phyloP scores from a whole-genome alignment of 2,888 invertebrate species.

The Matsumyia berberina region DNA sequence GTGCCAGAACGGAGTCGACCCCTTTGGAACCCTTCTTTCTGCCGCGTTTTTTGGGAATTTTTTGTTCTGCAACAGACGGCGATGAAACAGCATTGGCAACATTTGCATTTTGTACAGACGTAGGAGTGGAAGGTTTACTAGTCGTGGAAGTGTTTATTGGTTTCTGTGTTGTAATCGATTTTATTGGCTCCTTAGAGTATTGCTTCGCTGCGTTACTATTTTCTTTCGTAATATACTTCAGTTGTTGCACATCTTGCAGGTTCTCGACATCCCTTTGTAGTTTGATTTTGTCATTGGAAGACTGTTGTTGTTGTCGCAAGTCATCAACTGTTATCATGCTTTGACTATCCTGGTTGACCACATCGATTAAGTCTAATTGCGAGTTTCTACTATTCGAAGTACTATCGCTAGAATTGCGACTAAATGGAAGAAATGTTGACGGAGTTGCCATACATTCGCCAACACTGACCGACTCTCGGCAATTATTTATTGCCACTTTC shows the following conservation, averaged over 20 bases:
- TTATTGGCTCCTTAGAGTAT: slow-evolving; percentile 37
- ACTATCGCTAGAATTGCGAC: slow-evolving; percentile 79
- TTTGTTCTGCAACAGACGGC: slow-evolving; percentile 47
- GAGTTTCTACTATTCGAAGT: slow-evolving; percentile 80
- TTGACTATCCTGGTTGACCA: slow-evolving; percentile 75
- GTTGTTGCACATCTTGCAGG: slow-evolving; percentile 26
- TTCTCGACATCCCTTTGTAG: slow-evolving; percentile 23
- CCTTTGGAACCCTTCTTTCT: slow-evolving; percentile 84
- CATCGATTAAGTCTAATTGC: slow-evolving; percentile 78
- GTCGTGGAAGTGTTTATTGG: slow-evolving; percentile 15
- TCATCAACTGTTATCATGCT: slow-evolving; percentile 75
- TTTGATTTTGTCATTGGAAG: slow-evolving; percentile 59
- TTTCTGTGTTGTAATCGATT: neutral
- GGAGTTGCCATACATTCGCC: slow-evolving; percentile 21
- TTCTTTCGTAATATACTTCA: slow-evolving; percentile 49
- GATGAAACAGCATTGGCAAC: slow-evolving; percentile 3
- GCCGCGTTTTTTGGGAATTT: slow-evolving; percentile 82
- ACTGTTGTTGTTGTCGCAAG: slow-evolving; percentile 64
- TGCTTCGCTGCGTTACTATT: slow-evolving; percentile 43
- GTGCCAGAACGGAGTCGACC: slow-evolving; percentile 82
- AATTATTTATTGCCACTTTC: slow-evolving; percentile 48
- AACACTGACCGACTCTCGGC: slow-evolving; percentile 39
- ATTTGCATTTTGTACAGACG: slow-evolving; percentile 12
- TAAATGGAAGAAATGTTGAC: slow-evolving; percentile 64
- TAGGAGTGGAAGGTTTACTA: slow-evolving; percentile 45